Percentiles rank a stretch among this genome's conserved stretches.
Evolutionary conservation across 2,888 invertebrate species (phyloP).

Genomic region (Tribolium freemani): DNA sequence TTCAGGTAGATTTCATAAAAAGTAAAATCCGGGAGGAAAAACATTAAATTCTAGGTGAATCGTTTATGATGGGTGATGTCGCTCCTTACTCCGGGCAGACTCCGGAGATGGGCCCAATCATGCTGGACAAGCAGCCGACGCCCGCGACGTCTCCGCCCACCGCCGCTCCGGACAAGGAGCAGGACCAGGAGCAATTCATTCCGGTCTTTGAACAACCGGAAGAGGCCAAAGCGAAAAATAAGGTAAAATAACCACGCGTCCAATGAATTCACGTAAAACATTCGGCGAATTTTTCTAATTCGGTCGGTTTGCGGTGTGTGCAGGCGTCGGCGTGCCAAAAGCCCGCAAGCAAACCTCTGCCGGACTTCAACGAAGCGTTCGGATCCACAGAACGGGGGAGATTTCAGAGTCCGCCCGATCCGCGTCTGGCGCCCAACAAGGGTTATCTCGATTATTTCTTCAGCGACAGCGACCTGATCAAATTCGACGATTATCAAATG

Average conservation of each 20-base stretch:
- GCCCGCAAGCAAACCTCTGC: constrained; percentile 71
- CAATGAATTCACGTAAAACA: too few species aligned
- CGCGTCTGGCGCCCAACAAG: constrained; percentile 60
- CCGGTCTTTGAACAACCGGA: constrained; percentile 54
- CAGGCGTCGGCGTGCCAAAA: constrained; percentile 40
- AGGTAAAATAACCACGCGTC: constrained; percentile 49
- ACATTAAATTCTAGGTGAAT: background rate
- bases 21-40: background rate
- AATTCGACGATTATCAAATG: constrained; percentile 63
- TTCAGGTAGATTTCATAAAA: background rate
- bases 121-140: constrained; percentile 50
- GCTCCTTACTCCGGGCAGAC: constrained; percentile 41
- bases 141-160: constrained; percentile 30
- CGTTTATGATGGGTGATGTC: constrained; percentile 48
- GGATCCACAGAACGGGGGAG: constrained; percentile 90
- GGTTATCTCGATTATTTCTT: constrained; percentile 62
- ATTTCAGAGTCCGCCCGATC: constrained; percentile 71
- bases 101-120: constrained; percentile 47
- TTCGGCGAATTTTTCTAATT: background rate
- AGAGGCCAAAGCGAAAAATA: constrained; percentile 56
- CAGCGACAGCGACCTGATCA: constrained; percentile 52
- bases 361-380: constrained; percentile 88
- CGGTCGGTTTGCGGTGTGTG: background rate
- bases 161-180: background rate
- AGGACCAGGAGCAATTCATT: constrained; percentile 42